phyloP scores from a whole-genome alignment of 2,888 invertebrate species.

The Caenorhabditis sulstoni region DNA sequence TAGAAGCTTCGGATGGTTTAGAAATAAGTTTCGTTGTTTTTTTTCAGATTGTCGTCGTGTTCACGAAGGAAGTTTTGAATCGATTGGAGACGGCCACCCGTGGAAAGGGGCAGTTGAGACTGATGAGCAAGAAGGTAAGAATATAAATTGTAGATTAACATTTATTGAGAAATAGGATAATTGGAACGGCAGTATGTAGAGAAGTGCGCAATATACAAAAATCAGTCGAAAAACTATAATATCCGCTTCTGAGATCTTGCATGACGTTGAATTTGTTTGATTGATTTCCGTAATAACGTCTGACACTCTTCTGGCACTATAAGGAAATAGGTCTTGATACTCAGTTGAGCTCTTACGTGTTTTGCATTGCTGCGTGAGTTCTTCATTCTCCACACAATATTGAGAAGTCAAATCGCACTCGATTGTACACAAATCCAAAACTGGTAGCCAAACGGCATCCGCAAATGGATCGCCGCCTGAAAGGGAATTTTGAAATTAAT shows the following conservation, averaged over 20 bases:
- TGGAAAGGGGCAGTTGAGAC: constrained; percentile 59
- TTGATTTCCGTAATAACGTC: constrained; percentile 43
- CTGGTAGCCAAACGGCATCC: constrained; percentile 79
- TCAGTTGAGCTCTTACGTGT: constrained; percentile 61
- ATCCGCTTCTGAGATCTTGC: constrained; percentile 19
- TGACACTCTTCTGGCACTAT: constrained; percentile 67
- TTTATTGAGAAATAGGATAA: too few relatives aligned
- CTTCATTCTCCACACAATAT: constrained; percentile 79
- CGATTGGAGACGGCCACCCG: constrained; percentile 54
- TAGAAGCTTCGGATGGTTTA: not conserved
- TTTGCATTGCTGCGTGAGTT: constrained; percentile 75
- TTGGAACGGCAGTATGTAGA: too few relatives aligned
- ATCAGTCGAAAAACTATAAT: not conserved
- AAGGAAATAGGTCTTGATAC: constrained; percentile 1
- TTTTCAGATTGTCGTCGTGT: constrained; percentile 49
- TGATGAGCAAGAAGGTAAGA: constrained; percentile 52
- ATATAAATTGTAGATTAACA: too few relatives aligned
- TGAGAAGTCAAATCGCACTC: constrained; percentile 72
- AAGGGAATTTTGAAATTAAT: constrained; percentile 2
- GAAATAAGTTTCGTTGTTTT: not conserved
- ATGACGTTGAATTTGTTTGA: constrained; percentile 46
- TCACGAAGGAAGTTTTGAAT: constrained; percentile 61
- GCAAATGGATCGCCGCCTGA: constrained; percentile 77
- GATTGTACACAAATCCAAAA: constrained; percentile 76
- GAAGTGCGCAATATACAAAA: constrained; percentile 19